Evolutionary conservation across 2,113 vertebrate species (phyloP).

Genomic region (Meleagris gallopavo): DNA sequence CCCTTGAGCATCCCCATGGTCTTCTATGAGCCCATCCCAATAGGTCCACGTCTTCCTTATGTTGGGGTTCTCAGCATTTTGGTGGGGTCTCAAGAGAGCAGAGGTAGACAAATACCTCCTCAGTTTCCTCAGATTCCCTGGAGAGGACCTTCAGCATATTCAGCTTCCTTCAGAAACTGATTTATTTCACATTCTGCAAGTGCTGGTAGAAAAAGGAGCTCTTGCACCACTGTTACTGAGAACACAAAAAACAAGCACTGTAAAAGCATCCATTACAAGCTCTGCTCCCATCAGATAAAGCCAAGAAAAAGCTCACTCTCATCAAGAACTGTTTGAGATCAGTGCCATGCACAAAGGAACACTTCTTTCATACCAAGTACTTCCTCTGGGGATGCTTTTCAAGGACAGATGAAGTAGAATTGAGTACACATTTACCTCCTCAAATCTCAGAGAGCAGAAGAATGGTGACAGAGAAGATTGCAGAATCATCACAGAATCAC

Average conservation of each 20-base stretch:
- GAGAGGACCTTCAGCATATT: not conserved
- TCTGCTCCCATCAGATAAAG: not conserved
- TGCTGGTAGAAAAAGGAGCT: not conserved
- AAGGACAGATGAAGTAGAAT: not conserved
- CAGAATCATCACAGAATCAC: too few species aligned
- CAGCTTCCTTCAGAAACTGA: not conserved
- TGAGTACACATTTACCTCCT: not conserved
- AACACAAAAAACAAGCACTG: not conserved
- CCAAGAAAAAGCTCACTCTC: not conserved
- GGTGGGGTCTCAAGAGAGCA: not conserved
- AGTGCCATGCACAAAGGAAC: not conserved
- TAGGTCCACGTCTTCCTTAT: too few species aligned
- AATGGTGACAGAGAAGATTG: not conserved
- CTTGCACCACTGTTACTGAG: not conserved
- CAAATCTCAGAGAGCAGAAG: not conserved
- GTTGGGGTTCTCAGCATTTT: too few species aligned
- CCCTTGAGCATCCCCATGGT: too few species aligned
- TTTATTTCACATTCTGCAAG: rapidly evolving
- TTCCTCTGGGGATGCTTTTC: not conserved
- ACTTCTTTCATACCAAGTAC: not conserved
- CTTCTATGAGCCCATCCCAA: too few species aligned
- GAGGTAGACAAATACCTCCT: not conserved
- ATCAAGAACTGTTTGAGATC: not conserved
- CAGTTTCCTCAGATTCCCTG: not conserved
- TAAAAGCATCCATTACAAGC: too few species aligned